Evolutionary conservation across 2,797 vertebrate species (phyloP), one percentile per base, ranked within the genome.

Genomic region (Microctenopoma steveboyesi): DNA sequence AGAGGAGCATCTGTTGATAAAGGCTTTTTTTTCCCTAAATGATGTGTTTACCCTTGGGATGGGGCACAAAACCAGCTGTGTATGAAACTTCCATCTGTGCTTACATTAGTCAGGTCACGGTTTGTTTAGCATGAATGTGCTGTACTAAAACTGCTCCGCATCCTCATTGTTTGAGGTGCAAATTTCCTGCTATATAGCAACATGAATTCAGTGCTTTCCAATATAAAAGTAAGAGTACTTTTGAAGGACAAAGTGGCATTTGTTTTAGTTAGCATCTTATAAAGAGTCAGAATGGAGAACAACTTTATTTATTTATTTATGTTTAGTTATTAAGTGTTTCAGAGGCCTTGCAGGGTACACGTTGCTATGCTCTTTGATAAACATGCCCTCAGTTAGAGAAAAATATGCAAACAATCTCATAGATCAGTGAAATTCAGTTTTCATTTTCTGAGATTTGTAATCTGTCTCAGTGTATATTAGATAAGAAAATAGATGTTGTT

Each of bases 41-140:
- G 76, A 64, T 83, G 47, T 78, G 84, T 83, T 89, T 89, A 86
- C 89, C 86, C 90, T 86, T 85, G 91, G 88, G 91, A 92, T 58
- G 59, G 83, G 69, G 83, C 74, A 88, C 86, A 87, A 87, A 92
- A 86, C 83, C 88, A 90, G 86, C 83, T 88, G 86, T 76, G 87
- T 91, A 84, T 89, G 86, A 89, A 90, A 86, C 78, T 64, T 87
- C 90, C 91, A 92, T 92, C 90, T 92, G 91, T 89, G 87, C 88
- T 89, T 89, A 88, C 84, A 91, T 91, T 91, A 91, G 84, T 86
- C 82, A 85, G 81, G 88, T 88, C 87, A 91, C 42, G 79, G 76
- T 91, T 90, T 90, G 87, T 90, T 92, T 89, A 90, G 69, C 84
- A 67, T 79, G 74, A 85, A 85, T 81, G 67, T 68, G 87, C 74